Conservation (phyloP, 2,113 vertebrate genomes). For the Isichthys henryi region DNA sequence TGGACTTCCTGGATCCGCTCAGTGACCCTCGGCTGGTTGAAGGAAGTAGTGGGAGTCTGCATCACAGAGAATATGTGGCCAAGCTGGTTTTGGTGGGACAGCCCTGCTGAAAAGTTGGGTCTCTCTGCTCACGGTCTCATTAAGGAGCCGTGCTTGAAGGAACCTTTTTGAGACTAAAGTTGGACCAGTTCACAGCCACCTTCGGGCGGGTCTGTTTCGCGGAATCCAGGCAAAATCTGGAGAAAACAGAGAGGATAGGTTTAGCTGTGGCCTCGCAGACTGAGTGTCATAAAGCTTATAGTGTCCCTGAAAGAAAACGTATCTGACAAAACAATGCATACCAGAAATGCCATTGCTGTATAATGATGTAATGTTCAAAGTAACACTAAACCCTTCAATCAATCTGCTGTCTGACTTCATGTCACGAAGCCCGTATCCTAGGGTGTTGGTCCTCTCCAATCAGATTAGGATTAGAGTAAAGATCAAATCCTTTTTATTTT, state of each 20-base stretch:
- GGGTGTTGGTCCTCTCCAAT: background rate
- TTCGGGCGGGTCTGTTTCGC: constrained; percentile 97
- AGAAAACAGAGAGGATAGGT: background rate
- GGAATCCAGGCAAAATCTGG: constrained; percentile 95
- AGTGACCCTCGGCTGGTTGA: constrained; percentile 48
- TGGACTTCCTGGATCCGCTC: background rate
- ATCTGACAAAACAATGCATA: background rate
- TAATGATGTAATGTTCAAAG: background rate
- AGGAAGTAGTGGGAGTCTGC: constrained; percentile 47
- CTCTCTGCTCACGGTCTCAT: constrained; percentile 38
- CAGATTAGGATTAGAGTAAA: background rate
- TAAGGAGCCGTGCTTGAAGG: constrained; percentile 90
- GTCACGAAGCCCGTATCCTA: background rate
- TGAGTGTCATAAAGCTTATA: background rate
- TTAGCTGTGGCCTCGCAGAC: background rate
- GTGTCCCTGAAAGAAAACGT: background rate
- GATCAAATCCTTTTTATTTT: background rate
- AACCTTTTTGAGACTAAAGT: constrained; percentile 98
- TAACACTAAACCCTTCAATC: background rate
- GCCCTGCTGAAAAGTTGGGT: constrained; percentile 39
- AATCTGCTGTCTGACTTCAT: background rate
- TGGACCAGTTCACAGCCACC: constrained; percentile 97
- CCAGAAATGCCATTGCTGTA: background rate
- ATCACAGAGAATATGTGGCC: constrained; percentile 45
- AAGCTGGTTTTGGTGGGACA: constrained; percentile 41